Evolutionary conservation across 2,797 vertebrate species (phyloP).

Genomic region (Miichthys miiuy): DNA sequence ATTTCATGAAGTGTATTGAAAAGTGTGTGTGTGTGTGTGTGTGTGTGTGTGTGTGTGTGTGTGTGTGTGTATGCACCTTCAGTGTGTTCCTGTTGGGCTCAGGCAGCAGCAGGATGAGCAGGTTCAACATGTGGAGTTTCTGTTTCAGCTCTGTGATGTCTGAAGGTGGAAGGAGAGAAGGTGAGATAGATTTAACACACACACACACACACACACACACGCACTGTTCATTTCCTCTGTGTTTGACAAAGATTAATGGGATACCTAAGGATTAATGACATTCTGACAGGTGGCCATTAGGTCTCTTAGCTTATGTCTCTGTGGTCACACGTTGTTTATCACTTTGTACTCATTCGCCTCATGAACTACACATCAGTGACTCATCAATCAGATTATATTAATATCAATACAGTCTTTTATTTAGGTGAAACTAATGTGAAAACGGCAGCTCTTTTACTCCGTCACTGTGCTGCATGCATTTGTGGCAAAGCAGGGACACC

Average conservation of each 20-base stretch:
- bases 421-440: slow-evolving; percentile 40
- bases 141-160: slow-evolving; percentile 91
- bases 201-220: slow-evolving; percentile 23
- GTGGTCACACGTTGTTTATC: slow-evolving; percentile 67
- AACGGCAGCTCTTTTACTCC: slow-evolving; percentile 19
- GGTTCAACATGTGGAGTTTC: slow-evolving; percentile 92
- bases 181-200: slow-evolving; percentile 26
- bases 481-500: neutral
- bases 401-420: slow-evolving; percentile 54
- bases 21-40: slow-evolving; percentile 1
- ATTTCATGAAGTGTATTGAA: neutral
- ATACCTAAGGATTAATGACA: slow-evolving; percentile 76
- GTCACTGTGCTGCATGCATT: slow-evolving; percentile 8
- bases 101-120: slow-evolving; percentile 91
- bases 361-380: slow-evolving; percentile 48
- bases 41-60: slow-evolving; percentile 4
- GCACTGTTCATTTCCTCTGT: slow-evolving; percentile 77
- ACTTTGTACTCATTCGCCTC: slow-evolving; percentile 43
- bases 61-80: slow-evolving; percentile 83
- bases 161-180: slow-evolving; percentile 63
- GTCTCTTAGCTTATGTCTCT: slow-evolving; percentile 71
- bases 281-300: slow-evolving; percentile 77
- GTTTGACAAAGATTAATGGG: slow-evolving; percentile 66
- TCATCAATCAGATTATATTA: slow-evolving; percentile 70
- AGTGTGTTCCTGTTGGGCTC: slow-evolving; percentile 92